Evolutionary conservation across 2,113 vertebrate genomes (phyloP), one percentile per base, ranked within the genome.

Genomic region (Melozone crissalis): DNA sequence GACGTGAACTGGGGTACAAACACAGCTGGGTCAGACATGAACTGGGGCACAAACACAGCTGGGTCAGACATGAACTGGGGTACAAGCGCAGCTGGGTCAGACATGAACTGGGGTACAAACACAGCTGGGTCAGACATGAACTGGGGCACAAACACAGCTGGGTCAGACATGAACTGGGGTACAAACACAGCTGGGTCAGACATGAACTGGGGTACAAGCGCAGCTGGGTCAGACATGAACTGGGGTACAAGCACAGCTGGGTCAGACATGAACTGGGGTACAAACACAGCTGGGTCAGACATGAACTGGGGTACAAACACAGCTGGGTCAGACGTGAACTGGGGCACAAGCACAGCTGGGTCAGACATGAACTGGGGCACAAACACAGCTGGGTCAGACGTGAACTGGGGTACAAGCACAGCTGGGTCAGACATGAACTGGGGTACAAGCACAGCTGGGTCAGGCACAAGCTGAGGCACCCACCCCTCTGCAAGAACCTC

Each of bases 401-500:
- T 8, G 47, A 49, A 13, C 22, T 24, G 51, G 74, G 54, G 54
- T 3, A 7, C 66, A 86, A 86, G 35, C 62, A 76, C 2, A 86
- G 49, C 14, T 2, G 15, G 13, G 68, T 8, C 47, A 49, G 22
- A 23, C 47, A 49, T 8, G 47, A 49, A 13, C 22, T 24, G 51
- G 77, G 54, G 54, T 3, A 7, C 63, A 86, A 86, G 35, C 62
- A 76, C 2, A 86, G 49, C 14, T 2, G 15, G 13, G 68, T 78
- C 84, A 94, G 5, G 23, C 31, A 15, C 13, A 2, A 13, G 13
- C 31, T n/a, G 55, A 13, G 55, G 3, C 41, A 30, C 1, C 0
- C 3, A 12, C 31, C 3, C 1, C 43, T 2, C 1, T 1, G 54
- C 12, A 5, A 16, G n/a, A 2, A 5, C 15, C 77, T 22, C 52